Evolutionary conservation across 2,888 invertebrate genomes (phyloP).

Genomic region (Pardosa pseudoannulata): DNA sequence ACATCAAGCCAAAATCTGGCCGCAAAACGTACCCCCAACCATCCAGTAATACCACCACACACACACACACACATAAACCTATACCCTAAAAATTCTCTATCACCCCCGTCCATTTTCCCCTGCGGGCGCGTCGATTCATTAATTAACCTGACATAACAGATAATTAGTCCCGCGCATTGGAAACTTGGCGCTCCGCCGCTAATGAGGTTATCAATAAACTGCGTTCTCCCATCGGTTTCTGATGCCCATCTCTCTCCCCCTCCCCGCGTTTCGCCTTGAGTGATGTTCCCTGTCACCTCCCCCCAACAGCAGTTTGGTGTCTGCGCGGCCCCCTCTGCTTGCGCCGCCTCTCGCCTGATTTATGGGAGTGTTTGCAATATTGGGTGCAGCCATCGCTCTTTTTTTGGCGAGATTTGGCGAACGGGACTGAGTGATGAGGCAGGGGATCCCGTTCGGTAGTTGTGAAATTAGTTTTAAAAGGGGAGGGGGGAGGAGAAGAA

Average conservation of each 20-base stretch:
- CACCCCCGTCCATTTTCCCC: slow-evolving; percentile 1
- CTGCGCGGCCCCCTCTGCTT: slow-evolving; percentile 8
- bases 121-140: slow-evolving; percentile 54
- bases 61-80: not conserved
- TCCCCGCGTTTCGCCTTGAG: slow-evolving; percentile 31
- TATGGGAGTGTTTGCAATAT: slow-evolving; percentile 45
- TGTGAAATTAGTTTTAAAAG: slow-evolving; percentile 20
- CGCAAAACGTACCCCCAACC: not conserved
- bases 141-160: slow-evolving; percentile 72
- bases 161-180: slow-evolving; percentile 63
- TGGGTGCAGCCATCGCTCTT: slow-evolving; percentile 49
- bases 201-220: slow-evolving; percentile 72
- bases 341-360: slow-evolving; percentile 39
- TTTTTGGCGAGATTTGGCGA: slow-evolving; percentile 62
- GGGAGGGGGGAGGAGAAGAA: not conserved
- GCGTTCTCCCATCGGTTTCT: slow-evolving; percentile 64
- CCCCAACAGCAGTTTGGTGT: slow-evolving; percentile 25
- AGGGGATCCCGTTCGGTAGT: slow-evolving; percentile 7
- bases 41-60: not conserved
- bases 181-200: slow-evolving; percentile 58
- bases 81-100: slow-evolving; percentile 30
- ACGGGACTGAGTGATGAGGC: slow-evolving; percentile 27
- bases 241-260: slow-evolving; percentile 57
- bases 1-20: not conserved
- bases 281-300: slow-evolving; percentile 55